Evolutionary conservation across 1,140 invertebrate species (phyloP).

Genomic region (Medauroidea extradentata): DNA sequence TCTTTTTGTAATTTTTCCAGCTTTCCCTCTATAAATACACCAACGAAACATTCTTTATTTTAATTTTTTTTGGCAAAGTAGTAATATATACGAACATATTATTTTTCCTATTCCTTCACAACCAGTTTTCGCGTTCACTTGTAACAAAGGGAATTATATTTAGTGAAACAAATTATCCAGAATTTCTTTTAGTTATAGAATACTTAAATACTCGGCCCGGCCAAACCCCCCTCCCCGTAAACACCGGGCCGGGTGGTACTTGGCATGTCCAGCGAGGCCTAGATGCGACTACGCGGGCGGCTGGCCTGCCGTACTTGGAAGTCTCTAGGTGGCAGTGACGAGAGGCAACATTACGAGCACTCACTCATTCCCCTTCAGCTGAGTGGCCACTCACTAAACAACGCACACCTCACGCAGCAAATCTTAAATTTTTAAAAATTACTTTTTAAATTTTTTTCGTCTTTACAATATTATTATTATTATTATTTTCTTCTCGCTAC

Average conservation of each 20-base stretch:
- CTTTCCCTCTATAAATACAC: conserved; percentile 2
- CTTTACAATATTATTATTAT: neutral
- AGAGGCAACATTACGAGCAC: neutral
- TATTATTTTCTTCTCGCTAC: neutral
- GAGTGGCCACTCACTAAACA: neutral
- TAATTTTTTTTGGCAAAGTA: neutral
- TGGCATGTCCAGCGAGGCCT: too few relatives aligned
- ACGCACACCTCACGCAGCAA: neutral
- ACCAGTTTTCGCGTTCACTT: conserved; percentile 10
- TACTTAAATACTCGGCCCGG: neutral
- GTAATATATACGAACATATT: neutral
- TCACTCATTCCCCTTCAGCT: neutral
- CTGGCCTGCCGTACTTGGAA: neutral
- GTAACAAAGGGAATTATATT: conserved; percentile 7
- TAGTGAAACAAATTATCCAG: neutral
- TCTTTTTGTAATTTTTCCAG: neutral
- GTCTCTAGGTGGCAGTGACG: neutral
- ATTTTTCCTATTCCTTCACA: conserved; percentile 11
- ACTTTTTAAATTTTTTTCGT: conserved; percentile 5
- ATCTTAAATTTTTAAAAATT: too few relatives aligned
- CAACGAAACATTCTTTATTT: conserved; percentile 1
- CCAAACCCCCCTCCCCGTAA: neutral
- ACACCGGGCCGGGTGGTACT: neutral
- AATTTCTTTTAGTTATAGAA: neutral
- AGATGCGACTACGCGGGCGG: neutral